phyloP scores from a whole-genome alignment of 2,797 vertebrate genomes.

The Pipistrellus pipistrellus region DNA sequence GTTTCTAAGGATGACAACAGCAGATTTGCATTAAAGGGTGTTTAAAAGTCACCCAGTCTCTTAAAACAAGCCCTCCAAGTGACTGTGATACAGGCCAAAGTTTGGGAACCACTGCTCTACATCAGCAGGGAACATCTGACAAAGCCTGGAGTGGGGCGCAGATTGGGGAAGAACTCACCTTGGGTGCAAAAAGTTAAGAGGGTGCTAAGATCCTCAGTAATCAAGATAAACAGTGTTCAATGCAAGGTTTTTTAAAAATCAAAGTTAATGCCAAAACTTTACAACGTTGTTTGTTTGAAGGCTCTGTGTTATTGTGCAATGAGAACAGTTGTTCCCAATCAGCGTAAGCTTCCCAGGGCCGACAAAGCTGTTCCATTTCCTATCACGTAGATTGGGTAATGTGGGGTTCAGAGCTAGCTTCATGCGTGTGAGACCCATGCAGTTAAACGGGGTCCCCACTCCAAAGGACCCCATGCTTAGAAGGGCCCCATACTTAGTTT shows the following conservation, averaged over 20 bases:
- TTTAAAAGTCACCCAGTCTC: neutral
- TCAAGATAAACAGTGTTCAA: conserved; percentile 6
- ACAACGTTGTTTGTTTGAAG: neutral
- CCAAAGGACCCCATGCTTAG: neutral
- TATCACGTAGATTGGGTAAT: neutral
- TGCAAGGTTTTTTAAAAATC: neutral
- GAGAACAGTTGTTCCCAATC: conserved; percentile 14
- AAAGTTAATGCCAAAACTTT: conserved; percentile 38
- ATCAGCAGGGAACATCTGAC: neutral
- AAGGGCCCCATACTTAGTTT: neutral
- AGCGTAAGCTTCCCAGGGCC: neutral
- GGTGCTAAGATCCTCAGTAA: neutral
- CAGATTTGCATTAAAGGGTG: neutral
- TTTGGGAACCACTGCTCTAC: neutral
- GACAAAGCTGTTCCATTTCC: conserved; percentile 4
- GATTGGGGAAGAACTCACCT: neutral
- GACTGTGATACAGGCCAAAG: neutral
- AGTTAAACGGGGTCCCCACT: neutral
- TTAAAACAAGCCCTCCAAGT: neutral
- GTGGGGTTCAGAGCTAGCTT: neutral
- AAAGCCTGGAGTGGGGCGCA: neutral
- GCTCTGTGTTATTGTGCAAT: neutral
- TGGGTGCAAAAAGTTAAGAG: conserved; percentile 18
- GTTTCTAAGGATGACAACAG: neutral
- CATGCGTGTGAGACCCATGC: neutral